Percentiles rank a stretch among this genome's conserved stretches.
Evolutionary conservation across 2,113 vertebrate species (phyloP).

Genomic region (Psilopsiagon aymara): DNA sequence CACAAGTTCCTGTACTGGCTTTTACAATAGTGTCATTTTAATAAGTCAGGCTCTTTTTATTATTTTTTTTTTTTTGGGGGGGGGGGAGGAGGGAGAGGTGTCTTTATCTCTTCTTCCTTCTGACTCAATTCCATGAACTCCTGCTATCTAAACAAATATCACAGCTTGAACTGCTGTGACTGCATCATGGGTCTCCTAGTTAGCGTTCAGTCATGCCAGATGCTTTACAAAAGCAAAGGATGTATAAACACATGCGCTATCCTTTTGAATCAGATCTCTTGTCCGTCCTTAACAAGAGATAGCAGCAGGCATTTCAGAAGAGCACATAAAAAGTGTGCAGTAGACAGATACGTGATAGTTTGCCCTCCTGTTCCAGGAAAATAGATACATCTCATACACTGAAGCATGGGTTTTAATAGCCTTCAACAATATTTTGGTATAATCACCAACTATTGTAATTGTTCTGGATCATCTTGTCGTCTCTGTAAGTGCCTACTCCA

Average conservation of each 20-base stretch:
- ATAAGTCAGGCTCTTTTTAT: too few species aligned
- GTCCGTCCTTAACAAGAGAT: not conserved
- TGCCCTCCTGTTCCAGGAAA: not conserved
- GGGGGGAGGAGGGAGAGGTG: too few species aligned
- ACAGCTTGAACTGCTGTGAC: not conserved
- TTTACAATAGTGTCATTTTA: not conserved
- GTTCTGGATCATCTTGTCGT: not conserved
- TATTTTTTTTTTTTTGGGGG: too few species aligned
- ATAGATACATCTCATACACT: not conserved
- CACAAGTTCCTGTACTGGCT: not conserved
- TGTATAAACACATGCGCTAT: not conserved
- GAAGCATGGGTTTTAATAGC: not conserved
- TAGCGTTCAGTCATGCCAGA: fast-evolving
- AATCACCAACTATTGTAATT: not conserved
- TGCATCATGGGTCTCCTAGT: fast-evolving
- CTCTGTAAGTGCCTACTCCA: not conserved
- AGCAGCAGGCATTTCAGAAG: not conserved
- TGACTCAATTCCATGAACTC: not conserved
- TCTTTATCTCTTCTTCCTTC: not conserved
- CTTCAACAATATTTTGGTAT: not conserved
- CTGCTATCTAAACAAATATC: not conserved
- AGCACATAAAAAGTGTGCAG: not conserved
- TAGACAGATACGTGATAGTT: not conserved
- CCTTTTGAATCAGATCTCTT: not conserved
- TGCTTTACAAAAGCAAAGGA: not conserved